Base-by-base conservation (phyloP, 2,888 invertebrate genomes). In the Synergus japonicus region DNA sequence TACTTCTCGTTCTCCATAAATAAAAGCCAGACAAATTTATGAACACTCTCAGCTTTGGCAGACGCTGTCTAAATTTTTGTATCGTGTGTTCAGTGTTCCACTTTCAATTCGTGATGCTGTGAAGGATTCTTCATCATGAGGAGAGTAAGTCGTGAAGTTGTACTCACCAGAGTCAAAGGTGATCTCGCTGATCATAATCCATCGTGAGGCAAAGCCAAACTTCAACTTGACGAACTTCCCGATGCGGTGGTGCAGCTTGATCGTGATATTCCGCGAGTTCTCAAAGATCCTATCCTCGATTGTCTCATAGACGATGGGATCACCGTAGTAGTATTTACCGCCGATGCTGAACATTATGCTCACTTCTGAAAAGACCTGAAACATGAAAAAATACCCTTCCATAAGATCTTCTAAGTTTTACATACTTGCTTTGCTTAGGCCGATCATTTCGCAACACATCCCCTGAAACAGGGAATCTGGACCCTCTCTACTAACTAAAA, bases 121-220 rank as follows among this genome's bases (percentile, higher is more conserved):
- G 41, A 76, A 76, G 18, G 41, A 73, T 49, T 29, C 63, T 77
- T 79, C 43, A 78, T 79, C 77, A 83, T 78, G 77, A 10, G 22
- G 60, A 66, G 66, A 67, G 67, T 41, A 67, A 77, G 44, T n/a
- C 44, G 63, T 44, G 13, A 54, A 58, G 65, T 66, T 67, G 79
- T 77, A 92, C 93, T 93, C 83, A 95, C 95, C 95, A 41, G 97
- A 97, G 87, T 96, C 96, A 92, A 98, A 98, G 79, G 96, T 95
- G 83, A 98, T 94, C 93, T 98, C 98, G 92, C 97, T 97, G 89
- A 98, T 94, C 93, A 98, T 95, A 86, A 98, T 95, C 98, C 98
- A 98, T 78, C 95, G 94, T 18, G 96, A 94, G 4, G 97, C 96
- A 91, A 97, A 98, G 85, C 94, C 94, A 77, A 98, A 93, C 87